Percentiles rank a stretch among this genome's conserved stretches.
Evolutionary conservation across 2,113 vertebrate genomes (phyloP).

Genomic region (Neogale vison): DNA sequence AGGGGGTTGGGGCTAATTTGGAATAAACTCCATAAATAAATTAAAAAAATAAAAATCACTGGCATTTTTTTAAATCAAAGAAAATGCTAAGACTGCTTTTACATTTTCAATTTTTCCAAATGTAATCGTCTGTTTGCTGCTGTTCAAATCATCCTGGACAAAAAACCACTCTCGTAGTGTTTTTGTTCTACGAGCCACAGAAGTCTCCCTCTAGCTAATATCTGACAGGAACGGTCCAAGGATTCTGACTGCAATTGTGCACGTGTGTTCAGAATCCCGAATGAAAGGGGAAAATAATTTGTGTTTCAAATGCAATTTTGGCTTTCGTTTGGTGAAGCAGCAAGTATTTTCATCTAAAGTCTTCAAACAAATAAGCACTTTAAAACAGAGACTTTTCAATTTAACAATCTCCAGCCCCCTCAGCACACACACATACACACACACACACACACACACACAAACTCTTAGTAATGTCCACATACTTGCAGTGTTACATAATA

Average conservation of each 20-base stretch:
- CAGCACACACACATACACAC: slow-evolving; percentile 56
- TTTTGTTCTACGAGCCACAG: slow-evolving; percentile 86
- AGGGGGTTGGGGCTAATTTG: slow-evolving; percentile 50
- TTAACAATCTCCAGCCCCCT: slow-evolving; percentile 58
- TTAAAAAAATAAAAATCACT: slow-evolving; percentile 42
- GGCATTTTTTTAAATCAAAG: slow-evolving; percentile 48
- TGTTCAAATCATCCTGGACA: slow-evolving; percentile 70
- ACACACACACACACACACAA: slow-evolving; percentile 71
- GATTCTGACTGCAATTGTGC: slow-evolving; percentile 85
- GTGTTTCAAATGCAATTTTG: slow-evolving; percentile 79
- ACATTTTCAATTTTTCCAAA: slow-evolving; percentile 35
- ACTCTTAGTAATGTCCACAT: slow-evolving; percentile 83
- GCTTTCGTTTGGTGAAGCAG: slow-evolving; percentile 77
- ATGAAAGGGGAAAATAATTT: slow-evolving; percentile 82
- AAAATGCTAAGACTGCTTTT: slow-evolving; percentile 60
- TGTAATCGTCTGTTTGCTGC: slow-evolving; percentile 71
- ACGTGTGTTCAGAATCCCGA: slow-evolving; percentile 87
- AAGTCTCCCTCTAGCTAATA: slow-evolving; percentile 87
- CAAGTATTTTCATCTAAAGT: slow-evolving; percentile 77
- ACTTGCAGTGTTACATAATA: slow-evolving; percentile 85
- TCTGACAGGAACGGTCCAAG: slow-evolving; percentile 85
- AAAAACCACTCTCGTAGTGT: slow-evolving; percentile 81
- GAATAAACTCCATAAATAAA: slow-evolving; percentile 56
- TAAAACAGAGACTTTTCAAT: slow-evolving; percentile 75
- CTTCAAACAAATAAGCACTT: slow-evolving; percentile 78